Percentiles rank a stretch among this genome's conserved stretches.
Evolutionary conservation across 2,888 invertebrate species (phyloP).

Genomic region (Meteorus cinctellus): DNA sequence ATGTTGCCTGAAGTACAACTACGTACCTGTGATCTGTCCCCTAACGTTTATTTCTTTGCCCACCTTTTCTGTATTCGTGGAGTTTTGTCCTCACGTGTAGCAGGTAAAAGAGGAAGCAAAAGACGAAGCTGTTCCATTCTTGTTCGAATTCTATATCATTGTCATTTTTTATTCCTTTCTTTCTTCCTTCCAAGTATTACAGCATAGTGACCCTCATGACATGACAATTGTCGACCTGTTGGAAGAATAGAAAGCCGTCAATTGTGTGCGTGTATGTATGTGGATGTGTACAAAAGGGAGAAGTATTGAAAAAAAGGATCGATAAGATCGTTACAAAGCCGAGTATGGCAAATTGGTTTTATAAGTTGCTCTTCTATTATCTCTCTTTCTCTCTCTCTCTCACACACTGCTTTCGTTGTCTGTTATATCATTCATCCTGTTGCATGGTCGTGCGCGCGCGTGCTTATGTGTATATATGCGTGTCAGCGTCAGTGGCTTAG

Average conservation of each 20-base stretch:
- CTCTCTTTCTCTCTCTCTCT: neutral
- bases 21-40: conserved; percentile 7
- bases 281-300: neutral
- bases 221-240: conserved; percentile 28
- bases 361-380: neutral
- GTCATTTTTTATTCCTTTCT: neutral
- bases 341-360: conserved; percentile 18
- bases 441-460: conserved; percentile 15
- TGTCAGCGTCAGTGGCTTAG: conserved; percentile 50
- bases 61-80: neutral
- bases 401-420: neutral
- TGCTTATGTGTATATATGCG: neutral
- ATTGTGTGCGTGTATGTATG: conserved; percentile 12
- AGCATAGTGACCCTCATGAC: conserved; percentile 16
- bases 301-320: conserved; percentile 38
- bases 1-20: conserved; percentile 4
- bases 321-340: conserved; percentile 48
- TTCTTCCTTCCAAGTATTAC: neutral
- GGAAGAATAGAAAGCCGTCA: conserved; percentile 28
- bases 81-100: conserved; percentile 35
- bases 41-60: neutral
- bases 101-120: conserved; percentile 23
- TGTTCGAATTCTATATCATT: neutral
- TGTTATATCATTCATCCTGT: conserved; percentile 23
- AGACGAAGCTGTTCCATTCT: conserved; percentile 3